Conservation (phyloP, 2,113 vertebrate species). For the Orthochromis malagaraziensis region DNA sequence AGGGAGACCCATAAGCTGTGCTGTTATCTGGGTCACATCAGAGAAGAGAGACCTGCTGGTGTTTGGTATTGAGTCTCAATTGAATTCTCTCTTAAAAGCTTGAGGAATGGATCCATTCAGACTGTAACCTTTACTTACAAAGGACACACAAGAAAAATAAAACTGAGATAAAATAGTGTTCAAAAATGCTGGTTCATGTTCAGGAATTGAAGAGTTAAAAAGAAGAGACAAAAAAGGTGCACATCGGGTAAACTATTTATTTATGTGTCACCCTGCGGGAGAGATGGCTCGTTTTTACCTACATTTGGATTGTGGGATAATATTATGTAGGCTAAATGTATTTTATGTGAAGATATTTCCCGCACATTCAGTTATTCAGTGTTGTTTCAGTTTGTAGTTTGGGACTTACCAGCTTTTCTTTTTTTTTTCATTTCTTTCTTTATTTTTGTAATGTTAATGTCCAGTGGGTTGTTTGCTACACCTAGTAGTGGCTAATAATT, state of each 20-base stretch:
- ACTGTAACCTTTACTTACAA: background rate
- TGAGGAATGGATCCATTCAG: background rate
- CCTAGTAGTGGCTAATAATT: background rate
- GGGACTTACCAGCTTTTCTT: background rate
- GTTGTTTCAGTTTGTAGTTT: background rate
- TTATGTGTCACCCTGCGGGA: background rate
- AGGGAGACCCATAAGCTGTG: background rate
- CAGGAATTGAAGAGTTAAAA: background rate
- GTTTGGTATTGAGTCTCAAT: background rate
- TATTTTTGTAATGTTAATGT: background rate
- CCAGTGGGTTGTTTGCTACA: background rate
- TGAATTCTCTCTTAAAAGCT: background rate
- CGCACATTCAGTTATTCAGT: background rate
- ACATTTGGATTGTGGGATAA: background rate
- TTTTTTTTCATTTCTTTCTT: rapidly evolving
- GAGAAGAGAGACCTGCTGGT: background rate
- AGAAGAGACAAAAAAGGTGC: background rate
- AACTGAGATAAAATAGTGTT: background rate
- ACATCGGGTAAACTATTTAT: background rate
- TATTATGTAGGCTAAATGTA: background rate
- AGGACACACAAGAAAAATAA: background rate
- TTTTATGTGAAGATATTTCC: background rate
- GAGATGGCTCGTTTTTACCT: background rate
- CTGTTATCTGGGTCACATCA: background rate
- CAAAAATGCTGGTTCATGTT: background rate